Evolutionary conservation across 2,113 vertebrate species (phyloP), one percentile per base, ranked within the genome.

Genomic region (Anguilla japonica): DNA sequence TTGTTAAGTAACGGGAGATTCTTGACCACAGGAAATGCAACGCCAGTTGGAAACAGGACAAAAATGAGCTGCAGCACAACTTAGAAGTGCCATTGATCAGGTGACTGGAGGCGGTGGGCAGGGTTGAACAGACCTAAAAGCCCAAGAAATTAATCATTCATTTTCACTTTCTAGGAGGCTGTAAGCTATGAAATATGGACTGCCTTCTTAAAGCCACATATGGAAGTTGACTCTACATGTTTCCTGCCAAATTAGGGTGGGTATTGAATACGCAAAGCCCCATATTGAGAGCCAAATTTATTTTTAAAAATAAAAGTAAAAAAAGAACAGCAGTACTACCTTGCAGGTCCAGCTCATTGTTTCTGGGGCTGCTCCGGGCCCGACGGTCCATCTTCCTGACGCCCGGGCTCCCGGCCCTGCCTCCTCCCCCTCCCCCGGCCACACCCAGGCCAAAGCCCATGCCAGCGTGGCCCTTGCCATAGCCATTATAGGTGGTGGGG

Each of bases 341-440:
- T 6, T 50, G 96, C 41, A 92, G 87, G 83, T 97, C 97, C 16
- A 94, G 93, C 1, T 97, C 97, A 0, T 53, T 96, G 0, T 96
- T 92, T 92, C 96, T 97, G 0, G 97, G 97, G 88, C 97, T 97
- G 93, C 96, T 96, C 57, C 97, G 94, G 26, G 71, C 94, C 88
- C 96, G 91, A 43, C 97, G 94, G 82, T 97, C 97, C 0, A 91
- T 85, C 75, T 96, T 96, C 89, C 97, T 97, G 15, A 94, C 83
- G 0, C 93, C 93, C 0, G 95, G 94, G 53, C 94, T 95, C 0
- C 93, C 93, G 0, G 95, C 94, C 41, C 94, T 94, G 18, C 88
- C 85, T 40, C 93, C 89, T 29, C 93, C 91, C 0, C 92, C 92
- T 0, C n/a, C 71, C 71, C 71, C 71, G 26, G 71, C n/a, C 71